Percentiles rank a stretch among this genome's conserved stretches.
These are phyloP conservation scores for Eupristina koningsbergeri DNA, from an alignment of 1,140 invertebrate genomes.

Conservation along the genomic window DNA sequence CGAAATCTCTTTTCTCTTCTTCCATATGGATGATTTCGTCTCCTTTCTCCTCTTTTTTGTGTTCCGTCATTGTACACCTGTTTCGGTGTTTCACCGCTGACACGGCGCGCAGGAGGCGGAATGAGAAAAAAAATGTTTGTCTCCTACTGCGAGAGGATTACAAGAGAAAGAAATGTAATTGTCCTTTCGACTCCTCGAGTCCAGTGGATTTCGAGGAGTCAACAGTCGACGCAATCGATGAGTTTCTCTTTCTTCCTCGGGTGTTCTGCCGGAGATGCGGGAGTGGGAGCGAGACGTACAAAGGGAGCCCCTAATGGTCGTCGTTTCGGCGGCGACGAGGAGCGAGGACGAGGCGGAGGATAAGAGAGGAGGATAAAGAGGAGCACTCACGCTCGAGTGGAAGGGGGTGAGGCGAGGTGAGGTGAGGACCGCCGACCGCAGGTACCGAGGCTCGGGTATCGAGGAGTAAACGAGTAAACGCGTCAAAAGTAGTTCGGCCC, in stretches of 20 bases:
- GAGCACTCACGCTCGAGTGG: conserved; percentile 39
- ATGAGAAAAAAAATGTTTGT: conserved; percentile 18
- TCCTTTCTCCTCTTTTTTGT: conserved; percentile 5
- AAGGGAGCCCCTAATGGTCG: conserved; percentile 61
- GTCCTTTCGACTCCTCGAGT: background rate
- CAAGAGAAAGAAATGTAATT: conserved; percentile 6
- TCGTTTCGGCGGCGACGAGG: conserved; percentile 44
- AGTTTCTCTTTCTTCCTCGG: background rate
- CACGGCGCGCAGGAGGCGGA: background rate
- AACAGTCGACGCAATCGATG: background rate
- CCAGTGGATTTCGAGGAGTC: background rate
- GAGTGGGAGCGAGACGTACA: conserved; percentile 51
- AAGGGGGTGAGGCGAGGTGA: conserved; percentile 58
- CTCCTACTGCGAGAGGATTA: conserved; percentile 9
- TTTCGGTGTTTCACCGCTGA: background rate
- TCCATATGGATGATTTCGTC: conserved; percentile 1
- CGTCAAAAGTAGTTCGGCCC: conserved; percentile 57
- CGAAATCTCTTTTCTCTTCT: conserved; percentile 1
- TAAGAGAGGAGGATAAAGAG: background rate
- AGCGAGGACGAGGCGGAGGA: background rate
- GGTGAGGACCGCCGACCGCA: conserved; percentile 37
- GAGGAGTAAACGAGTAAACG: too few relatives aligned
- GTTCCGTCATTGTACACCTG: conserved; percentile 27
- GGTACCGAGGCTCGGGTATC: conserved; percentile 53
- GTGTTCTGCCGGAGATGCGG: background rate